These are phyloP conservation scores for Siderastrea radians DNA, from an alignment of 92 coral and sea anemone genomes.

Conservation along the genomic window DNA sequence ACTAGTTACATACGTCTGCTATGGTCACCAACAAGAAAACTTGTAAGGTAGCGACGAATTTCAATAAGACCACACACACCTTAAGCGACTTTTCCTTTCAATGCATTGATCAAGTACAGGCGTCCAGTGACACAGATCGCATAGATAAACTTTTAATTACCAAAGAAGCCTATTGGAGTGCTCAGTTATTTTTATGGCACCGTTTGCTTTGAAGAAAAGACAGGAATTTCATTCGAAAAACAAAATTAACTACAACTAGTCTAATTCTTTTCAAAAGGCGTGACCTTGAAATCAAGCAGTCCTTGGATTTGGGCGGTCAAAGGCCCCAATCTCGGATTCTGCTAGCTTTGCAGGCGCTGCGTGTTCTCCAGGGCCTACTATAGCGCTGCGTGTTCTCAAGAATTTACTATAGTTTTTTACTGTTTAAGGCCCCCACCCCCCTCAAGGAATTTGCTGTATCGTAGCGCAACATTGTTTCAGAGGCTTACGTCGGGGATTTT, in stretches of 20 bases:
- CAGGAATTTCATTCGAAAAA: background rate
- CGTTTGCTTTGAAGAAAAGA: too few species aligned
- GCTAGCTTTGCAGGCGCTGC: too few species aligned
- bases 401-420: too few species aligned
- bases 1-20: background rate
- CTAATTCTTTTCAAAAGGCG: background rate
- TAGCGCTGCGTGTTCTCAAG: too few species aligned
- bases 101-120: slow-evolving; percentile 1
- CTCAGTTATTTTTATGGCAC: background rate
- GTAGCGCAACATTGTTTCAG: too few species aligned
- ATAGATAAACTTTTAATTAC: background rate
- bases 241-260: background rate
- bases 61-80: background rate
- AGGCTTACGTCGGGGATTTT: too few species aligned
- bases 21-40: background rate
- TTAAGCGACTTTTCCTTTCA: slow-evolving; percentile 1
- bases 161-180: slow-evolving; percentile 10
- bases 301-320: too few species aligned
- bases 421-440: too few species aligned
- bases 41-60: background rate
- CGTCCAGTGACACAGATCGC: background rate
- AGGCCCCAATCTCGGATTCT: too few species aligned
- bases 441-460: too few species aligned
- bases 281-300: too few species aligned
- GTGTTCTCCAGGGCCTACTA: too few species aligned